A percentile compares a stretch with the other conserved stretches of the same genome.
These are phyloP conservation scores for Trichogramma pretiosum DNA, from an alignment of 1,140 invertebrate genomes.

Conservation along the genomic window DNA sequence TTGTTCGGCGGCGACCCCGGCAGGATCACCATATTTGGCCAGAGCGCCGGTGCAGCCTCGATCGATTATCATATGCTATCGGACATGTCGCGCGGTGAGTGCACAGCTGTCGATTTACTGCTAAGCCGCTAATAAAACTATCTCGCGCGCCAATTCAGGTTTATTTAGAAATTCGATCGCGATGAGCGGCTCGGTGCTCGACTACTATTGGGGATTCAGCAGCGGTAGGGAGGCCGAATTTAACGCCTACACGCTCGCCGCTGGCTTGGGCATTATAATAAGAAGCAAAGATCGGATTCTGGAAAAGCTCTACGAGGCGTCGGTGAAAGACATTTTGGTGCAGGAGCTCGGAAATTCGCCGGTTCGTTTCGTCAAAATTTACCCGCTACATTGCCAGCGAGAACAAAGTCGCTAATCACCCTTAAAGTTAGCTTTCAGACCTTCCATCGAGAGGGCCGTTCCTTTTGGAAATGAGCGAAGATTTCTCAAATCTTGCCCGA, in stretches of 20 bases:
- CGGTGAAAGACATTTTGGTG: constrained; percentile 36
- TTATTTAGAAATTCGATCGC: constrained; percentile 15
- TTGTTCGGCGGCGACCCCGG: constrained; percentile 42
- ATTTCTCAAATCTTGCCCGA: constrained; percentile 50
- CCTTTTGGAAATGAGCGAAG: constrained; percentile 37
- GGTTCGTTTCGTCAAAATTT: background rate
- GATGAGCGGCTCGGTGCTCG: constrained; percentile 18
- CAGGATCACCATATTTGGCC: constrained; percentile 45
- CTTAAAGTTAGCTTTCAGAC: constrained; percentile 41
- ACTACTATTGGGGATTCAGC: constrained; percentile 8
- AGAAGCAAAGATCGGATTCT: constrained; percentile 19
- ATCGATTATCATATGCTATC: constrained; percentile 31
- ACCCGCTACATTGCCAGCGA: constrained; percentile 20
- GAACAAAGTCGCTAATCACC: too few relatives aligned
- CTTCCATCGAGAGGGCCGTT: constrained; percentile 32
- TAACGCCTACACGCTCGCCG: too few relatives aligned
- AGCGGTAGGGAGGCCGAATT: too few relatives aligned
- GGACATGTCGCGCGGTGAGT: constrained; percentile 13
- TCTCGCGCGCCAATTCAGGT: background rate
- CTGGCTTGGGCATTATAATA: constrained; percentile 53
- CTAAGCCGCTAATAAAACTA: background rate
- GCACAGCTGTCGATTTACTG: background rate
- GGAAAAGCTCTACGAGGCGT: constrained; percentile 42
- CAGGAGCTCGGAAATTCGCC: constrained; percentile 17
- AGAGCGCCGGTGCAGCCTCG: constrained; percentile 39